Conservation (phyloP, 35 echinoderm and acorn worm genomes). For the Apostichopus parvimensis region DNA sequence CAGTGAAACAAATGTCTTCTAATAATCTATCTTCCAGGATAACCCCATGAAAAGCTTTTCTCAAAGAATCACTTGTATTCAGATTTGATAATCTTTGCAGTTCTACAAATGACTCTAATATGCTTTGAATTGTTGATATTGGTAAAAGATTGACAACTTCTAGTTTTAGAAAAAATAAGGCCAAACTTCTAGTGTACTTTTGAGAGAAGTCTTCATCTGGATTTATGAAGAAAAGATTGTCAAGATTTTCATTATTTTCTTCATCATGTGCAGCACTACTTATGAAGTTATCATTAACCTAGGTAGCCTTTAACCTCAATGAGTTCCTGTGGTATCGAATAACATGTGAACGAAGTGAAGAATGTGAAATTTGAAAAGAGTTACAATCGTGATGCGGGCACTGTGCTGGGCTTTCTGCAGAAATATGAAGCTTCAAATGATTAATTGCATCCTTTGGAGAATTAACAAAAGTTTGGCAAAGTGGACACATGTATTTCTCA, state of each 20-base stretch:
- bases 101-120: background rate
- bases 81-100: background rate
- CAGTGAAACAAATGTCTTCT: background rate
- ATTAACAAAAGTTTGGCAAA: background rate
- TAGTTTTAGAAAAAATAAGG: slow-evolving; percentile 9
- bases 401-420: background rate
- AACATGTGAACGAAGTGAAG: background rate
- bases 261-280: background rate
- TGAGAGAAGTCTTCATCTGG: slow-evolving; percentile 1
- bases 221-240: background rate
- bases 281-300: background rate
- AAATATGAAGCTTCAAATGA: background rate
- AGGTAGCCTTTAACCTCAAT: background rate
- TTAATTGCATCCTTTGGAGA: slow-evolving; percentile 10
- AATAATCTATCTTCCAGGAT: background rate
- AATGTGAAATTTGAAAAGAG: background rate
- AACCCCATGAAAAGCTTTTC: background rate
- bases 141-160: slow-evolving; percentile 17
- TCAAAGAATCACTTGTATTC: background rate
- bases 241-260: background rate
- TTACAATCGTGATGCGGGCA: background rate
- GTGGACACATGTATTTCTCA: background rate
- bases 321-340: background rate
- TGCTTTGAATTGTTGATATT: slow-evolving; percentile 6
- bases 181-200: slow-evolving; percentile 1